Base-by-base conservation (phyloP, 2,113 vertebrate genomes). In the Percina caprodes region DNA sequence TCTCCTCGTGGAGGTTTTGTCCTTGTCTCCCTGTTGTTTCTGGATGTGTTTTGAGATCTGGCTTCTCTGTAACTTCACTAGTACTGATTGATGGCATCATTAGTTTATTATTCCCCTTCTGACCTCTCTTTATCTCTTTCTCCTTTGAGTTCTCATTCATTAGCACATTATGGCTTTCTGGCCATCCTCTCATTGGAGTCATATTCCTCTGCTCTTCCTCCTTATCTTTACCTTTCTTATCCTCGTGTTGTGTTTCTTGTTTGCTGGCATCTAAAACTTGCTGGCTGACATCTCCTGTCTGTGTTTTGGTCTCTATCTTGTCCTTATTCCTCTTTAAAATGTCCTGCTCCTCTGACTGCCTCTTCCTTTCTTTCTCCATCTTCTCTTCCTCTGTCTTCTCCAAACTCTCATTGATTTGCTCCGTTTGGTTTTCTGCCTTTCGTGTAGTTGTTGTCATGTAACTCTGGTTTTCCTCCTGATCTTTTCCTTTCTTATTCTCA, bases 131-230 rank as follows among this genome's bases (percentile, higher is more conserved):
- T 39, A 11, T 33, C 18, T 39, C 18, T 62, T 2, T 24, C 6
- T 49, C 4, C 9, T 48, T 3, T 2, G 10, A 0, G 5, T 23
- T 63, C n/a, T 42, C 2, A 18, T 11, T 35, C 0, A 2, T 35
- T 19, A 19, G 15, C 9, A 13, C 11, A 0, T 16, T 3, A 16
- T 24, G 13, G 1, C 54, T 55, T 55, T 14, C n/a, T 55, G 54
- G 0, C 39, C 39, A 0, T 39, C 0, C 39, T 39, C 2, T 21
- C 18, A 6, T 19, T 21, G 49, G 1, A 19, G 18, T 51, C 2
- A 51, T 16, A 6, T 51, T 39, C 16, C 15, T 49, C 48, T 49
- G 48, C 15, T 49, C 16, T 49, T 16, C 52, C 21, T 11, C n/a
- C 54, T 54, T 21, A 54, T 55, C n/a, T 23, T 13, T 55, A 5